Base-by-base conservation (phyloP, 2,888 invertebrate genomes). In the Graphium colonna region DNA sequence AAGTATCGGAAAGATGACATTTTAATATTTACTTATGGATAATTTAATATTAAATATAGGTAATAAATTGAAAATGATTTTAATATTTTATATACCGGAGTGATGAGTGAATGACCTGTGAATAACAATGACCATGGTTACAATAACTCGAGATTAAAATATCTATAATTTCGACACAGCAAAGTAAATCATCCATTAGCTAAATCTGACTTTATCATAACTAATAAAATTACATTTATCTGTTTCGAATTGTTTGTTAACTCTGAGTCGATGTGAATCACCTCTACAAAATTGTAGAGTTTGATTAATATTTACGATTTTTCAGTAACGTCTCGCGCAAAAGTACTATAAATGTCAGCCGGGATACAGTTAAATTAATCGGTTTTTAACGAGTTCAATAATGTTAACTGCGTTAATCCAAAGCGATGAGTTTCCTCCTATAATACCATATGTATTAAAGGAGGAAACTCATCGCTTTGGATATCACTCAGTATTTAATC, bases 201-300 rank as follows among this genome's bases (percentile, higher is more conserved):
- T 36, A 12, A 36, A 13, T n/a, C 1, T 12, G 36, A 12, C 4
- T 1, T 36, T 36, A 13, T 36, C 13, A 36, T 5, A 10, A 10
- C n/a, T n/a, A 9, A 33, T 33, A 15, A 18, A 7, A 18, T 12
- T 17, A 17, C 5, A 12, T 15, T 28, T n/a, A 10, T 3, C 28
- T 10, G 63, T 4, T 69, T 65, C 61, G 72, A 76, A 73, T 64
- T 43, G 82, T 83, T 82, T 60, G 12, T 54, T 13, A 75, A 56
- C 64, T 47, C 79, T 81, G 73, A 31, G 33, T 12, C 53, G 57
- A 60, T 57, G 64, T 79, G 80, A 81, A 72, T 81, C 79, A 79
- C 73, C 77, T 73, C 75, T 72, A 73, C 65, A 65, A 69, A 65
- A 61, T 66, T 69, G 43, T 70, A 60, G 69, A 65, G 71, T 67